phyloP scores from a whole-genome alignment of 1,140 invertebrate species.

The Plodia interpunctella region DNA sequence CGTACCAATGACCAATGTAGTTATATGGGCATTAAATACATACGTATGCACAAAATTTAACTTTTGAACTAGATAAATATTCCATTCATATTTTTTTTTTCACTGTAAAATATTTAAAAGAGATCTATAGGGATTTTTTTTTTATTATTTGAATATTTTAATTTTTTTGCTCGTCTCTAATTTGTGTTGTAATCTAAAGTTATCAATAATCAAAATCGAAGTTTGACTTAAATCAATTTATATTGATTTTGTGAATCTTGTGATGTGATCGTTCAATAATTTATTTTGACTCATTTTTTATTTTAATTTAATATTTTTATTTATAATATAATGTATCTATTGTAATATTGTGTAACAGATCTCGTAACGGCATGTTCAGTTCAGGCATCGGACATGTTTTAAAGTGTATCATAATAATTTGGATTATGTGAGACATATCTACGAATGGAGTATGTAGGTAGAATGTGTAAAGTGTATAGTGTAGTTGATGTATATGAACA shows the following conservation, averaged over 20 bases:
- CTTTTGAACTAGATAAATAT: constrained; percentile 4
- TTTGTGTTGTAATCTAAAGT: no score
- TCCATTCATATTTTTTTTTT: no score
- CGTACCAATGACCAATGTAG: constrained; percentile 15
- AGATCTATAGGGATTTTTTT: no score
- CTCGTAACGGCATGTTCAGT: constrained; percentile 34
- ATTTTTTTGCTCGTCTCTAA: no score
- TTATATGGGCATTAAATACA: constrained; percentile 11
- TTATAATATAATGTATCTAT: constrained; percentile 1
- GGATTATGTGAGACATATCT: constrained; percentile 35
- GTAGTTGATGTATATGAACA: constrained; percentile 16
- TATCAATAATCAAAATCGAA: no score
- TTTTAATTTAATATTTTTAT: constrained; percentile 10
- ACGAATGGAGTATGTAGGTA: constrained; percentile 18
- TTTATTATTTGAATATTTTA: no score
- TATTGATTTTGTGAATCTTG: no score
- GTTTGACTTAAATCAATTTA: no score
- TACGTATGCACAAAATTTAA: background rate
- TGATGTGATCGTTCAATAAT: no score
- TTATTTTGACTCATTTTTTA: constrained; percentile 6
- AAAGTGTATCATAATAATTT: constrained; percentile 34
- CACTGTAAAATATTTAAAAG: no score
- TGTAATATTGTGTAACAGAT: constrained; percentile 27
- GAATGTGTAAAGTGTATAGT: constrained; percentile 13
- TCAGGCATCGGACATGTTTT: constrained; percentile 22